Evolutionary conservation across 1,140 invertebrate species (phyloP), one percentile per base, ranked within the genome.

Genomic region (Zaprionus capensis): DNA sequence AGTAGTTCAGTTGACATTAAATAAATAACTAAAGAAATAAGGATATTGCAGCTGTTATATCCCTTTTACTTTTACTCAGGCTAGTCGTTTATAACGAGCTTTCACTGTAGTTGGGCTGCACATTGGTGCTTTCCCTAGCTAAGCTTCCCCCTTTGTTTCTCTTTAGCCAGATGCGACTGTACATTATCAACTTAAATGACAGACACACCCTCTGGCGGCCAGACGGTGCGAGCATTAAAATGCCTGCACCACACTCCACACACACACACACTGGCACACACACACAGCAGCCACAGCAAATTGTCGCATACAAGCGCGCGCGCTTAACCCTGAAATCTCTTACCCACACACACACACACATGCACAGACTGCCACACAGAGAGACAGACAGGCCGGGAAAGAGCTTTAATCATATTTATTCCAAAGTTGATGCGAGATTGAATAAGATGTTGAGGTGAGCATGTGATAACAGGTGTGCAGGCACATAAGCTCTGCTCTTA

Each of bases 401-500:
- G 70, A 72, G 70, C 70, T 72, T 72, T 72, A 72, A 72, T 72
- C 70, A 36, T 20, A 68, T 68, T 58, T 34, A 71, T 66, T 49
- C 20, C 26, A 51, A 58, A 65, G 53, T 57, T 41, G 58, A 62
- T 62, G 67, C 59, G 28, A 49, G 58, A 70, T 71, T 65, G 68
- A 71, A 71, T 75, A 71, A 59, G 56, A 76, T 71, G 55, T 65
- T 76, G 46, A 76, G 68, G 73, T 71, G 68, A 75, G 67, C 49
- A 65, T 41, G 68, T 62, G 78, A 72, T 82, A 82, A 78, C 80
- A 81, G 80, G 73, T 87, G 83, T 83, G 81, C 70, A 71, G 76
- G 68, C 68, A 73, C 69, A 82, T 68, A 81, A 84, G 81, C 78
- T 81, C 63, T 61, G 46, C 44, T 53, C n/a, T 68, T 83, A 61